Evolutionary conservation across 2,797 vertebrate species (phyloP).

Genomic region (Spheniscus humboldti): DNA sequence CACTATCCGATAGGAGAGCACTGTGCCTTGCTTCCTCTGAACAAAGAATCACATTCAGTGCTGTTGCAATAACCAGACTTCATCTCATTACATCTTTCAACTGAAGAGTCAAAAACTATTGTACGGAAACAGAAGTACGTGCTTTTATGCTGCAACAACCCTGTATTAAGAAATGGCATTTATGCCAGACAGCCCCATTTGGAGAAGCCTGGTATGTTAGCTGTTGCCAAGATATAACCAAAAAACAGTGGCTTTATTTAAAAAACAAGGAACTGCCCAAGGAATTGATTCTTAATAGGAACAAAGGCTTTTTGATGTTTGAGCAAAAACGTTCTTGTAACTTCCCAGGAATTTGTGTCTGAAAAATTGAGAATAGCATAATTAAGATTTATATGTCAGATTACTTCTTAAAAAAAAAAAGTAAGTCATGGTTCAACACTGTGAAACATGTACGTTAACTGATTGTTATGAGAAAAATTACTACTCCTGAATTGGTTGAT

Average conservation of each 20-base stretch:
- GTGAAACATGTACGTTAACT: not conserved
- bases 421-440: not conserved
- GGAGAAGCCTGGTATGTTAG: not conserved
- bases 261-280: constrained; percentile 26
- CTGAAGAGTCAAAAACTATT: not conserved
- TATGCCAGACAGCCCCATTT: not conserved
- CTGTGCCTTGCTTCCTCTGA: not conserved
- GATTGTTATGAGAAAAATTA: not conserved
- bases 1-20: constrained; percentile 13
- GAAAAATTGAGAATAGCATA: not conserved
- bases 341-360: constrained; percentile 32
- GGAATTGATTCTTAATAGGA: constrained; percentile 24
- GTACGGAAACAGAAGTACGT: not conserved
- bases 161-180: not conserved
- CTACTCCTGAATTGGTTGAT: not conserved
- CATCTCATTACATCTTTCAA: constrained; percentile 3
- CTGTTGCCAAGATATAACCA: constrained; percentile 21
- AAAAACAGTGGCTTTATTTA: constrained; percentile 32
- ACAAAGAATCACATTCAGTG: constrained; percentile 60
- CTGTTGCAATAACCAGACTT: not conserved
- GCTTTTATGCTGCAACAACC: not conserved
- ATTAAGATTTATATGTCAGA: not conserved
- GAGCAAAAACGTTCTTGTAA: not conserved
- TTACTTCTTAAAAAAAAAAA: not conserved
- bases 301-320: constrained; percentile 62